These are phyloP conservation scores for Magallana gigas DNA, from an alignment of 1,140 invertebrate species.

Conservation along the genomic window DNA sequence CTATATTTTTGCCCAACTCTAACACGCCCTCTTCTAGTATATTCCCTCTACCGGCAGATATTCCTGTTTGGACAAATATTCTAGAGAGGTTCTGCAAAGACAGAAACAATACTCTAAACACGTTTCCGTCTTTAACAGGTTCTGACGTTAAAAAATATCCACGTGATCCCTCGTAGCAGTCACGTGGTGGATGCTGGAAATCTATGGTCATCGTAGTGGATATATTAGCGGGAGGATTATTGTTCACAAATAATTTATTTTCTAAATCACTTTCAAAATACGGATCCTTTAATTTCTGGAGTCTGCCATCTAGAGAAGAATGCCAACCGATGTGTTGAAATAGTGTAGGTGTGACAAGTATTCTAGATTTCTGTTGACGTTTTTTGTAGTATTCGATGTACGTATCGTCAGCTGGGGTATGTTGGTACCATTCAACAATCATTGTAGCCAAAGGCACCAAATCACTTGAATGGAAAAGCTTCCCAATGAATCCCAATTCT, in stretches of 20 bases:
- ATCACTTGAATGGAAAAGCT: slow-evolving; percentile 93
- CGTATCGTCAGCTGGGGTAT: slow-evolving; percentile 13
- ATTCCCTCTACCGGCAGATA: not conserved
- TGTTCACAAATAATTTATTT: slow-evolving; percentile 11
- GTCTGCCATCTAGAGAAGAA: slow-evolving; percentile 57
- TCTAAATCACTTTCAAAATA: slow-evolving; percentile 79
- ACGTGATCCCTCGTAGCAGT: slow-evolving; percentile 11
- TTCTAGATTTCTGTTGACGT: slow-evolving; percentile 51
- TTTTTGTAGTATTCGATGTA: slow-evolving; percentile 14
- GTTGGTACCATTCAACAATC: not conserved
- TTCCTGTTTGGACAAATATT: not conserved
- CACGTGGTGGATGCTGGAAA: not conserved
- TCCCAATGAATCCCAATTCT: slow-evolving; percentile 83
- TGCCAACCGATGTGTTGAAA: slow-evolving; percentile 60
- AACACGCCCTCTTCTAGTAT: not conserved
- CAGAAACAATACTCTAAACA: not conserved
- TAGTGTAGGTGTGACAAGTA: slow-evolving; percentile 48
- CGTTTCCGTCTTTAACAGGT: not conserved
- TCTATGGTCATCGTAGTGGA: slow-evolving; percentile 43
- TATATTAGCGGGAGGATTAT: slow-evolving; percentile 56
- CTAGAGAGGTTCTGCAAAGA: not conserved
- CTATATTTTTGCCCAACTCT: not conserved
- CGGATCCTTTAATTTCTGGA: slow-evolving; percentile 52
- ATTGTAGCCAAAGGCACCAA: slow-evolving; percentile 88
- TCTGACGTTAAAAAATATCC: not conserved